Conservation (phyloP, 1,140 invertebrate genomes). For the Heliconius himera region DNA sequence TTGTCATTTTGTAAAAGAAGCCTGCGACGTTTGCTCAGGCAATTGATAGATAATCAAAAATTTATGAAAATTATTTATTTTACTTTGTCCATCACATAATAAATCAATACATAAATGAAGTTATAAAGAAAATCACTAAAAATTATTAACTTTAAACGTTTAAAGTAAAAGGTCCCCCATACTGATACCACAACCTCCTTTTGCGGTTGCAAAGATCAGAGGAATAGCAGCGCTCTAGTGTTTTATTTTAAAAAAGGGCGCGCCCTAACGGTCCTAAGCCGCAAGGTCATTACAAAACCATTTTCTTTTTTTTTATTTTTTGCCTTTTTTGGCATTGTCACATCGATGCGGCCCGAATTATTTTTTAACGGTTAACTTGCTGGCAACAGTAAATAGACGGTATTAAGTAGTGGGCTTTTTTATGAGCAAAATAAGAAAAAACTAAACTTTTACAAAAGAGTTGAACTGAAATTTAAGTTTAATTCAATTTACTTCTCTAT, state of each 20-base stretch:
- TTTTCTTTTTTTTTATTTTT: slow-evolving; percentile 51
- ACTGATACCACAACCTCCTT: slow-evolving; percentile 63
- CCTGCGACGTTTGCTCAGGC: no score
- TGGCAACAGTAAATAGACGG: slow-evolving; percentile 2
- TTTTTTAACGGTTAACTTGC: slow-evolving; percentile 17
- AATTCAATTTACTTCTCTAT: slow-evolving; percentile 8
- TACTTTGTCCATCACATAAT: no score
- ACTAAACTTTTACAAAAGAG: background rate
- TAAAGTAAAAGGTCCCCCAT: slow-evolving; percentile 48
- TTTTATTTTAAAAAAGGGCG: slow-evolving; percentile 60
- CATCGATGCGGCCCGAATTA: slow-evolving; percentile 18
- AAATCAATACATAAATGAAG: no score
- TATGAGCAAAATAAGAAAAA: background rate
- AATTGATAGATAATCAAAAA: no score
- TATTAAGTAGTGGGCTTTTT: background rate
- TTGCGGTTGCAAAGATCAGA: slow-evolving; percentile 73
- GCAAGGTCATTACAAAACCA: slow-evolving; percentile 66
- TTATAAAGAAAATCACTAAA: background rate
- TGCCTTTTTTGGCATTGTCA: slow-evolving; percentile 32
- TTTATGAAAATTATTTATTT: no score
- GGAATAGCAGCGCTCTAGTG: slow-evolving; percentile 68
- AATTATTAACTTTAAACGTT: background rate
- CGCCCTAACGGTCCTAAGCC: slow-evolving; percentile 63
- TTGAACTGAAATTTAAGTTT: background rate
- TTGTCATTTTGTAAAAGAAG: no score